phyloP scores from a whole-genome alignment of 2,888 invertebrate species.

The Penaeus monodon region DNA sequence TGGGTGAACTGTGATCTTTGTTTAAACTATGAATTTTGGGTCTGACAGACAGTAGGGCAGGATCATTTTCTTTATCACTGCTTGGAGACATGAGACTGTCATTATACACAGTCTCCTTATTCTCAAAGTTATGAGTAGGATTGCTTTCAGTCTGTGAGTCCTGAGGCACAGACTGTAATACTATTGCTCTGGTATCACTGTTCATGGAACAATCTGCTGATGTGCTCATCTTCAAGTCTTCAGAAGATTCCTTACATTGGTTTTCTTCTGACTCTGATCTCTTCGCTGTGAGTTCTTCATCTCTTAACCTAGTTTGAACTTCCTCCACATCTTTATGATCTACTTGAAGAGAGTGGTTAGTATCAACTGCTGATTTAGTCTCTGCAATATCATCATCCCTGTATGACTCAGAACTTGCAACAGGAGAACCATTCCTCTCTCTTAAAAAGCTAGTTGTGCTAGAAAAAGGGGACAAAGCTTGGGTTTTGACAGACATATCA shows the following conservation, averaged over 20 bases:
- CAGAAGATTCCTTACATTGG: too few species aligned
- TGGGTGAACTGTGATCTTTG: constrained; percentile 29
- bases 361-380: constrained; percentile 7
- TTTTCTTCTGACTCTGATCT: too few species aligned
- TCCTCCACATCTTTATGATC: too few species aligned
- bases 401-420: constrained; percentile 1
- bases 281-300: too few species aligned
- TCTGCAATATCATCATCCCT: background rate
- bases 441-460: constrained; percentile 16
- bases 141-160: too few species aligned
- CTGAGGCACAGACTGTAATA: too few species aligned
- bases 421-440: background rate
- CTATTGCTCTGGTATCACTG: too few species aligned
- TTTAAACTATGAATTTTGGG: constrained; percentile 30
- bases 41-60: constrained; percentile 45
- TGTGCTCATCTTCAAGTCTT: too few species aligned
- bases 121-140: too few species aligned
- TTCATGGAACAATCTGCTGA: too few species aligned
- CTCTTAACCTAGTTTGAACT: too few species aligned
- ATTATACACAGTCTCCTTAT: constrained; percentile 12
- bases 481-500: constrained; percentile 21
- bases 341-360: constrained; percentile 6
- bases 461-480: background rate
- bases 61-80: constrained; percentile 53
- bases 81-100: constrained; percentile 41